Evolutionary conservation across 2,113 vertebrate species (phyloP), one percentile per base, ranked within the genome.

Genomic region (Hemibagrus wyckioides): DNA sequence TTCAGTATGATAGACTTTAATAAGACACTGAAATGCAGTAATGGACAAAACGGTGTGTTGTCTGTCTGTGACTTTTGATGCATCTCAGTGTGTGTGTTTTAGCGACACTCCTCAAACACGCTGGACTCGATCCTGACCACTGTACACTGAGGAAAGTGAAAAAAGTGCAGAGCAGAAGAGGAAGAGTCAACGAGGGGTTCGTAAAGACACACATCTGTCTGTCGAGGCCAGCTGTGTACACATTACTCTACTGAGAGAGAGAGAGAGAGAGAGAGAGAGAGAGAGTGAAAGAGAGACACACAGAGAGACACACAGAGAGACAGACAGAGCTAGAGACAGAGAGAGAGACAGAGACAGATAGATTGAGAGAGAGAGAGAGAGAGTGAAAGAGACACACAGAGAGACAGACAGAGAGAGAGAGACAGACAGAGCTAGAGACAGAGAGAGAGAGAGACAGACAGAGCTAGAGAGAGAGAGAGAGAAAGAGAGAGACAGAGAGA

Each of bases 221-320:
- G 94, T 93, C 90, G 75, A 80, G 92, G 86, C 91, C 95, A 95
- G 94, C 95, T 94, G 95, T 94, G 94, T 92, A 94, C 86, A 95
- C 93, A 95, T 93, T 90, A 85, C 88, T 91, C 65, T 54, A 86
- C 75, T 88, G 57, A 82, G 85, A 11, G 36, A 48, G 52, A 54
- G 17, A 6, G 14, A 36, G 15, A 69, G 33, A 36, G 4, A 69
- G 65, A 36, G 65, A 69, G 30, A 36, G 65, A 36, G 30, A 69
- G 28, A 63, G 44, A 48, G 44, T 7, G 44, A 48, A 8, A 48
- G 44, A 48, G 44, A n/a, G n/a, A n/a, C n/a, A n/a, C n/a, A n/a
- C n/a, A n/a, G n/a, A 48, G 44, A 48, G 44, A 48, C 6, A 3
- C 3, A 44, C 44, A 44, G 44, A 44, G 3, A 44, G 3, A 44